Conservation (phyloP, 2,888 invertebrate genomes). For the Athalia rosae region DNA sequence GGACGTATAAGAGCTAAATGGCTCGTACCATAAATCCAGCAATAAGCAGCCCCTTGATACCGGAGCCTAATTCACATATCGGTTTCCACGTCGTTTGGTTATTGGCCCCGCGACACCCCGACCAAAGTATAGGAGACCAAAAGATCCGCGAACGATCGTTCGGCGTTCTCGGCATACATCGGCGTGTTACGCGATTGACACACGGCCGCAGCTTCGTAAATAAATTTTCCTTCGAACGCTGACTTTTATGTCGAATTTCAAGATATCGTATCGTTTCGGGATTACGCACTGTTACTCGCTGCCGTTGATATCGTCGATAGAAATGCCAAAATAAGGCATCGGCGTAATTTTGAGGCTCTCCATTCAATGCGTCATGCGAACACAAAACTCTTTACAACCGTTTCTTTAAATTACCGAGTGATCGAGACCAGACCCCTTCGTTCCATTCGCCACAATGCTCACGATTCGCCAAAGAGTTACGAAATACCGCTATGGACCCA, state of each 20-base stretch:
- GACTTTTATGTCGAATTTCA: neutral
- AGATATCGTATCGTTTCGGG: neutral
- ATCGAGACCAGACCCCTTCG: conserved; percentile 5
- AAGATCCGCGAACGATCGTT: conserved; percentile 43
- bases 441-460: neutral
- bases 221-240: conserved; percentile 21
- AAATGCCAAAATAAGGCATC: neutral
- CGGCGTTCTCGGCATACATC: conserved; percentile 28
- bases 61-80: conserved; percentile 50
- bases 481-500: conserved; percentile 22
- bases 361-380: neutral
- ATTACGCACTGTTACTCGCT: neutral
- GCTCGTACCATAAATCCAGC: conserved; percentile 52
- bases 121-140: conserved; percentile 34
- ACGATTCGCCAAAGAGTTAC: neutral
- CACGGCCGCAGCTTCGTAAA: conserved; percentile 9
- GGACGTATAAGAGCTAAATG: conserved; percentile 47
- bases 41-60: conserved; percentile 50
- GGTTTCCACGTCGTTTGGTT: conserved; percentile 44
- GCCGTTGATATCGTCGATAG: neutral
- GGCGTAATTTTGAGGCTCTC: neutral
- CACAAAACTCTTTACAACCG: conserved; percentile 4
- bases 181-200: conserved; percentile 17
- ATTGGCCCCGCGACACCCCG: conserved; percentile 42
- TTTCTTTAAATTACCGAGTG: neutral